Conservation (phyloP, 2,113 vertebrate species). For the Henicopernis longicauda region DNA sequence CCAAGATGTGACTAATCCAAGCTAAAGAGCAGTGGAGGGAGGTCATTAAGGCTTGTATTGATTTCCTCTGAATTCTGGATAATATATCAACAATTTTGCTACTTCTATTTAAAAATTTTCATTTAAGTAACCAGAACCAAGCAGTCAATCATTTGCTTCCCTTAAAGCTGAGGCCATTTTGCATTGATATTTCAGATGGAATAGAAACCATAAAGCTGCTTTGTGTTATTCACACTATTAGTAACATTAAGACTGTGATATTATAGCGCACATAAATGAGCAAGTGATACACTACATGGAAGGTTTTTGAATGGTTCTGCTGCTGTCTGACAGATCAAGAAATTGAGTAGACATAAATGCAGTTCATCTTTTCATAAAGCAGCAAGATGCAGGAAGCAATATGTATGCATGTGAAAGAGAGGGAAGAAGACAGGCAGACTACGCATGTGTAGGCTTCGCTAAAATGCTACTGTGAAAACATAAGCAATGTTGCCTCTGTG, state of each 20-base stretch:
- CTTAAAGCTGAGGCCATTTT: not conserved
- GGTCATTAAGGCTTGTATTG: slow-evolving; percentile 20
- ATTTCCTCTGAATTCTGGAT: slow-evolving; percentile 23
- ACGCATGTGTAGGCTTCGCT: not conserved
- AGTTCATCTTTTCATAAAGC: not conserved
- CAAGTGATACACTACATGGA: not conserved
- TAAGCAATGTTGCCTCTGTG: not conserved
- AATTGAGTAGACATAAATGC: not conserved
- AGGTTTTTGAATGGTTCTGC: not conserved
- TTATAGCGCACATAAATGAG: not conserved
- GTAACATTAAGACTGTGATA: not conserved
- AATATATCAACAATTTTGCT: slow-evolving; percentile 15
- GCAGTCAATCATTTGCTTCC: not conserved
- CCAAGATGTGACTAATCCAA: slow-evolving; percentile 36
- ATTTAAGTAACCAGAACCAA: slow-evolving; percentile 16
- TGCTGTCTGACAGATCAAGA: not conserved
- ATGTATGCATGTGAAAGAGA: not conserved
- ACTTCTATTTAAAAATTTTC: slow-evolving; percentile 16
- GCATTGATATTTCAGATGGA: not conserved
- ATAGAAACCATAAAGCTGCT: not conserved
- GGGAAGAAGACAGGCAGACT: not conserved
- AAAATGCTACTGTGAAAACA: not conserved
- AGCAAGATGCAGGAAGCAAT: not conserved
- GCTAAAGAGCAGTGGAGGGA: not conserved
- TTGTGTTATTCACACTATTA: not conserved